These are phyloP conservation scores for Chamaetylas fuelleborni DNA, from an alignment of 2,113 vertebrate species.

Conservation along the genomic window DNA sequence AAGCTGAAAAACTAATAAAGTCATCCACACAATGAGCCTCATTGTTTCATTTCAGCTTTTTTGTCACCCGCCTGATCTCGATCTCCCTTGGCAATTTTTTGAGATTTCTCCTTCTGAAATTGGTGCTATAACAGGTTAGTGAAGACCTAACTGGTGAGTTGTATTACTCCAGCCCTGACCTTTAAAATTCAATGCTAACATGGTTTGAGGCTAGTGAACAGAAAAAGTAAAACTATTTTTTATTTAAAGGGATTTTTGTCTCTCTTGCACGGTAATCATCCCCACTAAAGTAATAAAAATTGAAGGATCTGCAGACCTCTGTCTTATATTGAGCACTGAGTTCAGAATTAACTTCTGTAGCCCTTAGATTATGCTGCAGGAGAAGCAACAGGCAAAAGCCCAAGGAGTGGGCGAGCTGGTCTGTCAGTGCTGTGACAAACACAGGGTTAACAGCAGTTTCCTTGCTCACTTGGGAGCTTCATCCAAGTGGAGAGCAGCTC, in stretches of 20 bases:
- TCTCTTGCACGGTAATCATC: background rate
- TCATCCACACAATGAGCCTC: background rate
- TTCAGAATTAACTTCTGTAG: background rate
- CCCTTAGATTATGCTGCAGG: background rate
- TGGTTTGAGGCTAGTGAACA: background rate
- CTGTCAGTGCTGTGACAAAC: background rate
- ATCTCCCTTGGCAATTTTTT: background rate
- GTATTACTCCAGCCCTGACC: background rate
- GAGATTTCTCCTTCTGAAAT: background rate
- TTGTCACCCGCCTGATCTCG: background rate
- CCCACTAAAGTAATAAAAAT: background rate
- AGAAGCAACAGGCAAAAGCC: background rate
- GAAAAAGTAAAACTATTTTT: background rate
- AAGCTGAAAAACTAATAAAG: background rate
- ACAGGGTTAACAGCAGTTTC: background rate
- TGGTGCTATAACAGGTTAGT: background rate
- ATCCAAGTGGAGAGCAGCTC: background rate
- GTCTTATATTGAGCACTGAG: background rate
- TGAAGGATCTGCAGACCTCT: background rate
- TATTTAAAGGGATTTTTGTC: background rate
- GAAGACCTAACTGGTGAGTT: background rate
- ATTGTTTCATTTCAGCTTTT: background rate
- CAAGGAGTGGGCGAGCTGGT: background rate
- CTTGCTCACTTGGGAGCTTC: background rate
- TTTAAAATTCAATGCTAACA: constrained; percentile 3